Conservation (phyloP, 2,113 vertebrate genomes). For the Polyodon spathula region DNA sequence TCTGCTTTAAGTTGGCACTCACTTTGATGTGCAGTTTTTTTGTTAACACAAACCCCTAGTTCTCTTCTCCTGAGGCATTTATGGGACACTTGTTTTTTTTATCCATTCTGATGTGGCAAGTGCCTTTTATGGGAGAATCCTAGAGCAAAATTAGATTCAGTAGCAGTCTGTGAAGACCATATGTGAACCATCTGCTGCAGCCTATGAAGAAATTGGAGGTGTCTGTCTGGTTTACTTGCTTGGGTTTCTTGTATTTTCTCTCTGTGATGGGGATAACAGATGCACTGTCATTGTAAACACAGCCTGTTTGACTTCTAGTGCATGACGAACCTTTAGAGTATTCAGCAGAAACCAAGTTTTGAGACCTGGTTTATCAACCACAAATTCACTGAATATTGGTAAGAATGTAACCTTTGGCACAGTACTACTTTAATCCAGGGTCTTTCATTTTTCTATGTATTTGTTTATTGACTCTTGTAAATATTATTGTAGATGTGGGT, state of each 20-base stretch:
- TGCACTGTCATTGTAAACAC: conserved; percentile 1
- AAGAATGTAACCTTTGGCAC: too few relatives aligned
- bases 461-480: too few relatives aligned
- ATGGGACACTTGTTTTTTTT: neutral
- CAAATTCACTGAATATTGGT: too few relatives aligned
- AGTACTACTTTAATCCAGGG: too few relatives aligned
- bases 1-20: too few relatives aligned
- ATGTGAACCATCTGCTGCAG: conserved; percentile 4
- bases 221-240: conserved; percentile 7
- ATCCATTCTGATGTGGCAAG: neutral
- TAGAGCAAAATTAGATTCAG: neutral
- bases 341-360: too few relatives aligned
- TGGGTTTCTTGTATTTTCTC: conserved; percentile 7
- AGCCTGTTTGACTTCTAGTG: neutral
- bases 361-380: too few relatives aligned
- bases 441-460: too few relatives aligned
- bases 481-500: too few relatives aligned
- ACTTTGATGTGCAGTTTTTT: neutral
- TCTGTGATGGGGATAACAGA: conserved; percentile 8
- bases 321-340: too few relatives aligned
- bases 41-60: neutral
- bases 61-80: neutral
- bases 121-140: conserved; percentile 3
- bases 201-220: neutral
- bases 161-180: neutral